Evolutionary conservation across 2,888 invertebrate species (phyloP).

Genomic region (Camptogramma bilineatum): DNA sequence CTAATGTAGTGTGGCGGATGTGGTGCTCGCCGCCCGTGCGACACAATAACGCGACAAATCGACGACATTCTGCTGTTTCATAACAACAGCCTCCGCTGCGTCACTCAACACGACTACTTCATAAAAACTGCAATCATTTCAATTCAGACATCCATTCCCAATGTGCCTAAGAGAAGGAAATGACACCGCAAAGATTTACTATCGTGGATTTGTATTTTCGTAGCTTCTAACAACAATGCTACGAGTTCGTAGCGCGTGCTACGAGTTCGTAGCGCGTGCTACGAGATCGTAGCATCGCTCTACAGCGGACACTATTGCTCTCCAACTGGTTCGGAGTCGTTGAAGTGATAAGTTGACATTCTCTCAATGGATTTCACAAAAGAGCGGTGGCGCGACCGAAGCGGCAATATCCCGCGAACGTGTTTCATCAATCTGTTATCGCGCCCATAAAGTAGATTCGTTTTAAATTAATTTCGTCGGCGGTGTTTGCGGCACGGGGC

Average conservation of each 20-base stretch:
- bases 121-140: too few species aligned
- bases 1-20: slow-evolving; percentile 16
- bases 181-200: too few species aligned
- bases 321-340: too few species aligned
- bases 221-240: not conserved
- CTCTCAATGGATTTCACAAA: not conserved
- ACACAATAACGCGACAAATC: not conserved
- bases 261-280: not conserved
- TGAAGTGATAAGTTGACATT: not conserved
- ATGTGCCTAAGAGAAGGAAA: too few species aligned
- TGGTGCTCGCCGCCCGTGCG: not conserved
- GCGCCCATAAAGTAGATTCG: slow-evolving; percentile 8
- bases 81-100: not conserved
- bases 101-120: not conserved
- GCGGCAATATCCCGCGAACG: not conserved
- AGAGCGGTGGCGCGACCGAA: too few species aligned
- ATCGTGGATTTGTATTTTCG: not conserved
- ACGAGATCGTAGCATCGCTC: not conserved
- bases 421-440: slow-evolving; percentile 6
- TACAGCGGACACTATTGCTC: too few species aligned
- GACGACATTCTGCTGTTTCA: not conserved
- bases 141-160: too few species aligned
- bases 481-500: not conserved
- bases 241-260: slow-evolving; percentile 3
- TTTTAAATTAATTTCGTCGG: slow-evolving; percentile 8